Evolutionary conservation across 2,888 invertebrate species (phyloP).

Genomic region (Asteroscopus sphinx): DNA sequence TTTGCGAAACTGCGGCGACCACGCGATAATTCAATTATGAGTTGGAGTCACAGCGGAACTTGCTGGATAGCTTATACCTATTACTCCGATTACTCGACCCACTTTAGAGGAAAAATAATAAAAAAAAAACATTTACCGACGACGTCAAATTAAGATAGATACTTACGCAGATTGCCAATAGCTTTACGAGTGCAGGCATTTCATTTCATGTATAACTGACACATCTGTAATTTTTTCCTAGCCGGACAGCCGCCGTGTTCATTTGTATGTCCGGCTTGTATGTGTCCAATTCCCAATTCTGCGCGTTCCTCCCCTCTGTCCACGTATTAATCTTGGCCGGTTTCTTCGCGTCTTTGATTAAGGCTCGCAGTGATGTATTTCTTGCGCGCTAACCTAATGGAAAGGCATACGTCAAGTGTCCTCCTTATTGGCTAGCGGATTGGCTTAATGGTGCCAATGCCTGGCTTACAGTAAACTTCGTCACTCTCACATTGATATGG

Average conservation of each 20-base stretch:
- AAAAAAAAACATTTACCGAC: slow-evolving; percentile 10
- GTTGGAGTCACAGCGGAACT: slow-evolving; percentile 62
- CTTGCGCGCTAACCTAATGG: slow-evolving; percentile 87
- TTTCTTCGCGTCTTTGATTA: slow-evolving; percentile 87
- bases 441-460: slow-evolving; percentile 83
- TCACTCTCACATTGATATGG: slow-evolving; percentile 65
- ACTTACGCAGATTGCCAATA: slow-evolving; percentile 25
- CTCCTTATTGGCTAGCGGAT: slow-evolving; percentile 86
- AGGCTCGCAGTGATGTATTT: slow-evolving; percentile 86
- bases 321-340: slow-evolving; percentile 84
- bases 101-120: slow-evolving; percentile 30
- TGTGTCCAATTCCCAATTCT: slow-evolving; percentile 71
- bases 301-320: slow-evolving; percentile 74
- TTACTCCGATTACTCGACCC: slow-evolving; percentile 24
- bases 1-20: slow-evolving; percentile 68
- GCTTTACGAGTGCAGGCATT: too few relatives aligned
- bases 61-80: slow-evolving; percentile 47
- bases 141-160: slow-evolving; percentile 18
- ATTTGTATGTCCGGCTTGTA: slow-evolving; percentile 70
- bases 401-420: slow-evolving; percentile 88
- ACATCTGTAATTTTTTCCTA: slow-evolving; percentile 54
- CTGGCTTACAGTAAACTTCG: slow-evolving; percentile 75
- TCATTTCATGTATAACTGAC: slow-evolving; percentile 44
- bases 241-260: slow-evolving; percentile 63
- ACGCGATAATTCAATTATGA: slow-evolving; percentile 81